Conservation (phyloP, 2,797 vertebrate genomes). For the Crocodylus rhombifer region DNA sequence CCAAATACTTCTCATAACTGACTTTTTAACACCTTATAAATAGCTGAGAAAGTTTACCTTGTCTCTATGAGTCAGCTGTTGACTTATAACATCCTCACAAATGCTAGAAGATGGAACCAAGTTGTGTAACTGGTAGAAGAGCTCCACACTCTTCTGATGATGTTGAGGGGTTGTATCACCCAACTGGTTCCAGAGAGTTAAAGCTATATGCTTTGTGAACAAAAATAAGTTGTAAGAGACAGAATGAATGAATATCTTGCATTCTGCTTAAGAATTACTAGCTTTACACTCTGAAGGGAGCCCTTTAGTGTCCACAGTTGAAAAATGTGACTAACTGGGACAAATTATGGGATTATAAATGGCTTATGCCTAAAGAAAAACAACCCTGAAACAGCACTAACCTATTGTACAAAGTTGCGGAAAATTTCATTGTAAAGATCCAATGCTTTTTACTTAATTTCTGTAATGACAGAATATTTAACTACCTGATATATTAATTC, state of each 20-base stretch:
- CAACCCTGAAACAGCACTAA: background rate
- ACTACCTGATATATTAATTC: background rate
- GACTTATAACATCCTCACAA: slow-evolving; percentile 98
- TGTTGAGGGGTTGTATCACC: slow-evolving; percentile 94
- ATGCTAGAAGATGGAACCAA: slow-evolving; percentile 96
- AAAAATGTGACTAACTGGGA: background rate
- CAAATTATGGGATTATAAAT: background rate
- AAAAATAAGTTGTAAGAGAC: slow-evolving; percentile 39
- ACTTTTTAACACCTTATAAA: background rate
- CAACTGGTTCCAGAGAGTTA: slow-evolving; percentile 95
- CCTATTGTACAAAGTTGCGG: background rate
- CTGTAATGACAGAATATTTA: background rate
- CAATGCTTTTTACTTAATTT: background rate
- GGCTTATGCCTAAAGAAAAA: background rate
- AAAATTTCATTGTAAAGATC: background rate
- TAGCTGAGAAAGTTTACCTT: slow-evolving; percentile 85
- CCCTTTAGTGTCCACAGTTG: background rate
- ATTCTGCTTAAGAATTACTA: background rate
- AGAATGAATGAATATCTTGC: background rate
- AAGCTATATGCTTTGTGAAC: slow-evolving; percentile 88
- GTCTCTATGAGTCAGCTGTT: slow-evolving; percentile 96
- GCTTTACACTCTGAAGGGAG: background rate
- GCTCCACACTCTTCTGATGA: slow-evolving; percentile 97
- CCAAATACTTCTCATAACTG: background rate
- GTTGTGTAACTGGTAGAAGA: slow-evolving; percentile 99